Evolutionary conservation across 2,888 invertebrate genomes (phyloP).

Genomic region (Eupithecia centaureata): DNA sequence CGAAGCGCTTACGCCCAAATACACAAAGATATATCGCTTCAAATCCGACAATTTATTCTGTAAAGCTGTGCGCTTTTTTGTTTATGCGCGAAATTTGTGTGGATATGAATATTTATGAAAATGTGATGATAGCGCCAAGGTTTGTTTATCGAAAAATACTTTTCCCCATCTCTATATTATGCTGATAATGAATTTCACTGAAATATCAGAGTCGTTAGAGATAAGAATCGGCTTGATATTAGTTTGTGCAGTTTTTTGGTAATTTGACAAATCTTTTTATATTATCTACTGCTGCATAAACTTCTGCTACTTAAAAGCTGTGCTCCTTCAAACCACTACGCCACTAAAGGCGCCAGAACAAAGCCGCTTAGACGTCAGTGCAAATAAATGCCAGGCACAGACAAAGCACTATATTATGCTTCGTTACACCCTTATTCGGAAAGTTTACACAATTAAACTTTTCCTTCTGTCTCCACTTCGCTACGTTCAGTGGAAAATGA

Average conservation of each 20-base stretch:
- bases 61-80: conserved; percentile 31
- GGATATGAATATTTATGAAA: conserved; percentile 15
- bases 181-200: background rate
- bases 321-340: background rate
- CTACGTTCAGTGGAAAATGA: conserved; percentile 10
- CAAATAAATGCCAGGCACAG: conserved; percentile 17
- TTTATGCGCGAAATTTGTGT: conserved; percentile 15
- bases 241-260: background rate
- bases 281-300: background rate
- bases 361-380: conserved; percentile 4
- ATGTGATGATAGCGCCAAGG: background rate
- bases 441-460: conserved; percentile 17
- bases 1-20: conserved; percentile 25
- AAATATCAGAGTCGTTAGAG: background rate
- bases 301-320: background rate
- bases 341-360: background rate
- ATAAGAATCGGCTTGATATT: background rate
- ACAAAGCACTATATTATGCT: conserved; percentile 15
- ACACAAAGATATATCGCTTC: conserved; percentile 54
- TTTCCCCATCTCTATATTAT: background rate
- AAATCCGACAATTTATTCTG: conserved; percentile 60
- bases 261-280: background rate
- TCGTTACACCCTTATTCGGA: conserved; percentile 23
- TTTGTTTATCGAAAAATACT: background rate
- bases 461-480: conserved; percentile 16